phyloP scores from a whole-genome alignment of 2,113 vertebrate species.

The Cyanocitta stelleri region DNA sequence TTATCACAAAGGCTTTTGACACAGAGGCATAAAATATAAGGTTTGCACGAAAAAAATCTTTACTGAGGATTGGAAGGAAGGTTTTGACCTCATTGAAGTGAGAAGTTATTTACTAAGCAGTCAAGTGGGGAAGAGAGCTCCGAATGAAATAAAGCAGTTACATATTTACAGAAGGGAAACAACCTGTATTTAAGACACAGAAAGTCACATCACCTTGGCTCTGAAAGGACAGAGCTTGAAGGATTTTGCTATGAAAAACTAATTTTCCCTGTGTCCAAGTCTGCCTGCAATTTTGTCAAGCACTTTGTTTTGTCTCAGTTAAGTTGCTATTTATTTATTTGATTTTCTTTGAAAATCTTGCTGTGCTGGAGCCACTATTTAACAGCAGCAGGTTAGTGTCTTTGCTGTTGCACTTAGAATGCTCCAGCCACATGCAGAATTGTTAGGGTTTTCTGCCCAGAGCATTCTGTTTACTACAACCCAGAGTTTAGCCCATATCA shows the following conservation, averaged over 20 bases:
- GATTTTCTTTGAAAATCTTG: background rate
- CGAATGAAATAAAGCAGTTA: background rate
- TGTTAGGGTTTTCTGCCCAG: background rate
- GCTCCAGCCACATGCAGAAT: background rate
- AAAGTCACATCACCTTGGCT: rapidly evolving
- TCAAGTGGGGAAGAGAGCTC: background rate
- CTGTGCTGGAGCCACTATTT: background rate
- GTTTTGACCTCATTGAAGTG: background rate
- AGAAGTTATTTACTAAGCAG: background rate
- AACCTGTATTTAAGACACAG: background rate
- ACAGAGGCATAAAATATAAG: background rate
- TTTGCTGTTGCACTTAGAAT: background rate
- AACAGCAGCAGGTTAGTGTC: background rate
- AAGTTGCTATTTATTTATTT: background rate
- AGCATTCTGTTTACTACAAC: background rate
- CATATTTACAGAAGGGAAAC: background rate
- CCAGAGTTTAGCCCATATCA: background rate
- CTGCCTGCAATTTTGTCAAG: background rate
- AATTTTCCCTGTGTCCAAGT: background rate
- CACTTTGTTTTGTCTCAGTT: background rate
- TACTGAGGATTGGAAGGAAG: background rate
- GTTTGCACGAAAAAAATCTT: background rate
- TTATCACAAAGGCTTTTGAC: background rate
- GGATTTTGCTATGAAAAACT: background rate
- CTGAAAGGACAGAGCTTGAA: background rate